Evolutionary conservation across 1,140 invertebrate species (phyloP).

Genomic region (Riptortus pedestris): DNA sequence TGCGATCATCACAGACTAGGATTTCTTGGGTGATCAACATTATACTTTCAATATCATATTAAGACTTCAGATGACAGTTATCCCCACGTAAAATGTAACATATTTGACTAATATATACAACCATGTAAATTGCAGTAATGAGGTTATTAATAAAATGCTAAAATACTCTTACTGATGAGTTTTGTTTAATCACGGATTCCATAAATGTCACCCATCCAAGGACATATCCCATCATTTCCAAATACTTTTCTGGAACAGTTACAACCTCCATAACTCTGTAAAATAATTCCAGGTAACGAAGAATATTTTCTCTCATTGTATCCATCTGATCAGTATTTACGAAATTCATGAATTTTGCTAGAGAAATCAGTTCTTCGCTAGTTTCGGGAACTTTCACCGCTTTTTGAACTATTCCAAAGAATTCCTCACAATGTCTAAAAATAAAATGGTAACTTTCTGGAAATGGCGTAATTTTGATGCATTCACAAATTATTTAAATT

Average conservation of each 20-base stretch:
- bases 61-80: too few relatives aligned
- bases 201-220: slow-evolving; percentile 61
- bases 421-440: slow-evolving; percentile 32
- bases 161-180: slow-evolving; percentile 35
- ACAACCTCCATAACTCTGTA: slow-evolving; percentile 57
- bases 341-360: slow-evolving; percentile 52
- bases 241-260: slow-evolving; percentile 50
- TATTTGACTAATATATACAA: too few relatives aligned
- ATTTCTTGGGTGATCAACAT: too few relatives aligned
- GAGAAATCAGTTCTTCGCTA: slow-evolving; percentile 59
- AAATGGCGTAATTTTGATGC: not conserved
- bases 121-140: too few relatives aligned
- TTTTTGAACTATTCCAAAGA: slow-evolving; percentile 36
- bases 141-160: too few relatives aligned
- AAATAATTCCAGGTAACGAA: slow-evolving; percentile 48
- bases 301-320: slow-evolving; percentile 49
- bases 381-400: slow-evolving; percentile 49
- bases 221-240: slow-evolving; percentile 41
- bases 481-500: not conserved
- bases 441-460: slow-evolving; percentile 14
- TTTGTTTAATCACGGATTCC: slow-evolving; percentile 57
- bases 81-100: too few relatives aligned
- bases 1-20: too few relatives aligned
- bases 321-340: slow-evolving; percentile 50
- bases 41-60: too few relatives aligned